phyloP scores from a whole-genome alignment of 1,140 invertebrate genomes.

The Drosophila suzukii region DNA sequence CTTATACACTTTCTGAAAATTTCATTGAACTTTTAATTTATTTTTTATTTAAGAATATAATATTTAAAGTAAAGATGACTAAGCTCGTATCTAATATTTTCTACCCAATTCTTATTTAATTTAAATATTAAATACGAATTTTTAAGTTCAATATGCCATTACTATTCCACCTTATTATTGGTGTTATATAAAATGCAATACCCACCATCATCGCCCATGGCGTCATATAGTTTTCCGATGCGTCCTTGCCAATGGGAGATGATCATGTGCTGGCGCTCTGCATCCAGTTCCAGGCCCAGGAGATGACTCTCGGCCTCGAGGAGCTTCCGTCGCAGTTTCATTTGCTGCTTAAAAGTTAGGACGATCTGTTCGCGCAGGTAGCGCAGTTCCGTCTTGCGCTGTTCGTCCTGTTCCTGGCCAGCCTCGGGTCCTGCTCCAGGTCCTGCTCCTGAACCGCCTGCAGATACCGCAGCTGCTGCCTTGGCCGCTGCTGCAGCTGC shows the following conservation, averaged over 20 bases:
- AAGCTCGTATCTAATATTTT: too few species aligned
- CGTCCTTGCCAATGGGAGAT: slow-evolving; percentile 94
- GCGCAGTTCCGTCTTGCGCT: slow-evolving; percentile 87
- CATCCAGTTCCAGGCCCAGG: slow-evolving; percentile 92
- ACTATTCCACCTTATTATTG: too few species aligned
- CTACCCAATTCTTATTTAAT: too few species aligned
- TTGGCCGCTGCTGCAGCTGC: slow-evolving; percentile 63
- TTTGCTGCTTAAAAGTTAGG: slow-evolving; percentile 94
- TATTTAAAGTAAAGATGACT: too few species aligned
- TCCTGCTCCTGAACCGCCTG: not conserved
- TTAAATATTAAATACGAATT: too few species aligned
- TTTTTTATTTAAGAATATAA: too few species aligned
- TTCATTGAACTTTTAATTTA: too few species aligned
- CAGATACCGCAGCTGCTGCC: slow-evolving; percentile 71
- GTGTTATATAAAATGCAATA: too few species aligned
- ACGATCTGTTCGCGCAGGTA: slow-evolving; percentile 93
- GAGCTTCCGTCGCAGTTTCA: slow-evolving; percentile 92
- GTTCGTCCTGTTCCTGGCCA: slow-evolving; percentile 72
- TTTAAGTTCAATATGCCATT: too few species aligned
- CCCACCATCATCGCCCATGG: slow-evolving; percentile 74
- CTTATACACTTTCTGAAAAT: too few species aligned
- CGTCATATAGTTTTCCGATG: slow-evolving; percentile 89
- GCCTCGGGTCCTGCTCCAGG: slow-evolving; percentile 14
- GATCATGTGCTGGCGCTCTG: slow-evolving; percentile 93
- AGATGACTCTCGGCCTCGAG: slow-evolving; percentile 95